These are phyloP conservation scores for Agapornis roseicollis DNA, from an alignment of 2,113 vertebrate species.

Conservation along the genomic window DNA sequence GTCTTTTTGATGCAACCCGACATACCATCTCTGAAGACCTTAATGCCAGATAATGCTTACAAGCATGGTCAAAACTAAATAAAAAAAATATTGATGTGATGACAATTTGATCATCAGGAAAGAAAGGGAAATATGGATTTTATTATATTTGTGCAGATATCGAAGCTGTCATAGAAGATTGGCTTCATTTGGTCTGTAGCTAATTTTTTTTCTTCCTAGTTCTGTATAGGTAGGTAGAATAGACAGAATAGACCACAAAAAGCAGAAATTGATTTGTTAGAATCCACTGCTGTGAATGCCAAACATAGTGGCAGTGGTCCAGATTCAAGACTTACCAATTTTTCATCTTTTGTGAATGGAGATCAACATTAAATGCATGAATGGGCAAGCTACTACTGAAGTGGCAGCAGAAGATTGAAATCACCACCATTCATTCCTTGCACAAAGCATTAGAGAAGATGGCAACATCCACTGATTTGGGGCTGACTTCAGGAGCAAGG, in stretches of 20 bases:
- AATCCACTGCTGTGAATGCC: neutral
- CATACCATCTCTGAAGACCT: neutral
- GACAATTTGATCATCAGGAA: neutral
- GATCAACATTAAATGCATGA: neutral
- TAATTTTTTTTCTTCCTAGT: neutral
- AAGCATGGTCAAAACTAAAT: neutral
- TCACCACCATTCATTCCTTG: neutral
- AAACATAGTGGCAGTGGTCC: neutral
- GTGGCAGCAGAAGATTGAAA: neutral
- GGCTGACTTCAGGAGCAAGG: neutral
- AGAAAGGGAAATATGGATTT: neutral
- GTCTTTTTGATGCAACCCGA: neutral
- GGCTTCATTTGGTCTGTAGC: neutral
- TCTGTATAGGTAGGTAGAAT: neutral
- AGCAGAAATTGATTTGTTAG: neutral
- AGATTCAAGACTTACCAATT: neutral
- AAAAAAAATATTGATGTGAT: neutral
- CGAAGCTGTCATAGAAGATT: neutral
- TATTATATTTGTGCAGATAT: neutral
- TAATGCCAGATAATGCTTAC: neutral
- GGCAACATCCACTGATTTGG: neutral
- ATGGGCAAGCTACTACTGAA: neutral
- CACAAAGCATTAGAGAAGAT: neutral
- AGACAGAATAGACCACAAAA: neutral
- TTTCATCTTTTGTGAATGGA: neutral